These are phyloP conservation scores for Lacerta agilis DNA, from an alignment of 2,797 vertebrate species.

Conservation along the genomic window DNA sequence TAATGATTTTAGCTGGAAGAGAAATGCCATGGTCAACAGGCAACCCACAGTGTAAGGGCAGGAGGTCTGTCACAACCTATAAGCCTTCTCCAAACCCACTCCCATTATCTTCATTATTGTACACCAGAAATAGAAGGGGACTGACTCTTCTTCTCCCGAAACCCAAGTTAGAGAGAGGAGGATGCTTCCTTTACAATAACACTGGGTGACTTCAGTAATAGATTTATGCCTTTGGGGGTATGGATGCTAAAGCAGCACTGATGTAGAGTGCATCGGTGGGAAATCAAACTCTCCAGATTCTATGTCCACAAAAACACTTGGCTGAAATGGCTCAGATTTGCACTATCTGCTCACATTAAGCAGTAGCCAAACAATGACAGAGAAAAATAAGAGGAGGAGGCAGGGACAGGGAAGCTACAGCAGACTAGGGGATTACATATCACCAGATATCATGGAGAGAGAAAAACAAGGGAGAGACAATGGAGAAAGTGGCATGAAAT, in stretches of 20 bases:
- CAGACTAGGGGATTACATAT: neutral
- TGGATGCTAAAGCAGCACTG: slow-evolving; percentile 57
- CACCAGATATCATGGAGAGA: slow-evolving; percentile 4
- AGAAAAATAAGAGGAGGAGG: neutral
- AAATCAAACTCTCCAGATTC: slow-evolving; percentile 63
- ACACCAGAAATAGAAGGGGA: slow-evolving; percentile 71
- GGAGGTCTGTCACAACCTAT: slow-evolving; percentile 58
- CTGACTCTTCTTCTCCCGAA: slow-evolving; percentile 69
- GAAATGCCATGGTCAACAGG: slow-evolving; percentile 55
- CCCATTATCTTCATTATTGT: slow-evolving; percentile 72
- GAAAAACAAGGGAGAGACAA: neutral
- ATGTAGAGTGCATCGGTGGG: slow-evolving; percentile 51
- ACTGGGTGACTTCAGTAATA: slow-evolving; percentile 68
- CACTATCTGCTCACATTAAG: slow-evolving; percentile 19
- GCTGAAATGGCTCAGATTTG: slow-evolving; percentile 46
- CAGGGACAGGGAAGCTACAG: neutral
- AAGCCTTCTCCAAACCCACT: slow-evolving; percentile 69
- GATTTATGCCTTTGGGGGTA: slow-evolving; percentile 66
- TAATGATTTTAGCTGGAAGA: slow-evolving; percentile 67
- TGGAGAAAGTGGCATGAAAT: neutral
- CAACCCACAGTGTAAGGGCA: slow-evolving; percentile 57
- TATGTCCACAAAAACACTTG: slow-evolving; percentile 49
- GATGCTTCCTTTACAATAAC: slow-evolving; percentile 71
- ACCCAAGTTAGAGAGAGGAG: slow-evolving; percentile 65
- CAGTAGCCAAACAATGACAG: slow-evolving; percentile 43